Evolutionary conservation across 2,888 invertebrate genomes (phyloP).

Genomic region (Agonopterix subpropinquella): DNA sequence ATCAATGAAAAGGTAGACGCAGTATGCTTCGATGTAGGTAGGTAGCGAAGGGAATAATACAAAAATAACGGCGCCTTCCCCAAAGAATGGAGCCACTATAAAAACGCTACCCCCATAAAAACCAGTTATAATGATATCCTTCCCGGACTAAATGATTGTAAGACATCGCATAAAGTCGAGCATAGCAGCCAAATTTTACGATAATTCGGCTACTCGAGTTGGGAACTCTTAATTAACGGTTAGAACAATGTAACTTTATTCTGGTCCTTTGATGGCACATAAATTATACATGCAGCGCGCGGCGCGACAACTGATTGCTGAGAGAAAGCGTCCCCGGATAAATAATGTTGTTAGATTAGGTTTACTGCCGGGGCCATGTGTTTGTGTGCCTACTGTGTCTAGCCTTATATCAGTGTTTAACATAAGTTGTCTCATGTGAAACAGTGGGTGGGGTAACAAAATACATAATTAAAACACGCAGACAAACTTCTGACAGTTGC

Average conservation of each 20-base stretch:
- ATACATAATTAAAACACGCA: no score
- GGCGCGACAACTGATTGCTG: constrained; percentile 15
- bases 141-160: constrained; percentile 48
- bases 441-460: no score
- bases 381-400: no score
- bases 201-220: constrained; percentile 25
- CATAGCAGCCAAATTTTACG: constrained; percentile 36
- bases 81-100: constrained; percentile 33
- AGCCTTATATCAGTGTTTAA: no score
- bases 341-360: constrained; percentile 8
- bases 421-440: no score
- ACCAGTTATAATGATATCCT: constrained; percentile 49
- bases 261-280: constrained; percentile 25
- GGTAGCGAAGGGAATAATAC: constrained; percentile 10
- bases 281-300: constrained; percentile 28
- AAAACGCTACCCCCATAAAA: constrained; percentile 51
- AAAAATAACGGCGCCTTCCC: constrained; percentile 12
- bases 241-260: constrained; percentile 24
- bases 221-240: constrained; percentile 42
- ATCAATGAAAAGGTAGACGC: constrained; percentile 4
- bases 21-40: not conserved
- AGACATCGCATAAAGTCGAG: constrained; percentile 35
- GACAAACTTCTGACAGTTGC: no score
- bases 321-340: constrained; percentile 16
- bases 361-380: not conserved